These are phyloP conservation scores for Mimumesa dahlbomi DNA, from an alignment of 2,888 invertebrate species.

Conservation along the genomic window DNA sequence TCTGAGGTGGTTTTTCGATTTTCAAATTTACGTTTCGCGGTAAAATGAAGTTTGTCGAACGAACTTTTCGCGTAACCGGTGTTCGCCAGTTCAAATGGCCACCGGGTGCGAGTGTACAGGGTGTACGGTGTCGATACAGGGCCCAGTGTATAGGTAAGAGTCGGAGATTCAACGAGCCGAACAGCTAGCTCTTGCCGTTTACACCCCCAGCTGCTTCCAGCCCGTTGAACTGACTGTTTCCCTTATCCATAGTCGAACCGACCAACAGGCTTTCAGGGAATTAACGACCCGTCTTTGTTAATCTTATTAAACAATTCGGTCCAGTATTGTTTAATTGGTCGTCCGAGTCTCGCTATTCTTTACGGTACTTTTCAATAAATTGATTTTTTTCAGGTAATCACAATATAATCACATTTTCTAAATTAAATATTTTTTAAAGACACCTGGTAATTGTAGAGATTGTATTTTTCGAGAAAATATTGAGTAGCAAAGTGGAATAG, in stretches of 20 bases:
- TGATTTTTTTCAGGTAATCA: too few relatives aligned
- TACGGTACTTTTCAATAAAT: background rate
- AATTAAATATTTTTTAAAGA: too few relatives aligned
- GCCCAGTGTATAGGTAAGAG: conserved; percentile 33
- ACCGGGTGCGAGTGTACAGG: conserved; percentile 25
- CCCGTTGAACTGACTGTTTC: conserved; percentile 50
- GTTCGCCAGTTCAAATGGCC: conserved; percentile 18
- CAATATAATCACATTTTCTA: too few relatives aligned
- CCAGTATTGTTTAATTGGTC: conserved; percentile 1
- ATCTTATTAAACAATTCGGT: conserved; percentile 15
- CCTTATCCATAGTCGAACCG: conserved; percentile 23
- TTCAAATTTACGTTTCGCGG: conserved; percentile 19
- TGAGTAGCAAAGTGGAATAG: too few relatives aligned
- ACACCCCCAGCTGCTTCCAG: conserved; percentile 48
- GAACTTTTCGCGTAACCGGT: conserved; percentile 28
- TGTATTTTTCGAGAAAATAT: too few relatives aligned
- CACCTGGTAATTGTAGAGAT: too few relatives aligned
- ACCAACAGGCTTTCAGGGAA: conserved; percentile 17
- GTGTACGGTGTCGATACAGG: conserved; percentile 38
- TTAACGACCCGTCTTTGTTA: conserved; percentile 13
- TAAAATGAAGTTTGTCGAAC: conserved; percentile 23
- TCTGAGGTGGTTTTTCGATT: too few relatives aligned
- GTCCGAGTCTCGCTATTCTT: background rate
- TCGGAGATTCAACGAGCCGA: conserved; percentile 38
- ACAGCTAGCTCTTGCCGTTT: conserved; percentile 50